Percentiles rank a stretch among this genome's conserved stretches.
phyloP scores from a whole-genome alignment of 2,113 vertebrate genomes.

The Etheostoma cragini region DNA sequence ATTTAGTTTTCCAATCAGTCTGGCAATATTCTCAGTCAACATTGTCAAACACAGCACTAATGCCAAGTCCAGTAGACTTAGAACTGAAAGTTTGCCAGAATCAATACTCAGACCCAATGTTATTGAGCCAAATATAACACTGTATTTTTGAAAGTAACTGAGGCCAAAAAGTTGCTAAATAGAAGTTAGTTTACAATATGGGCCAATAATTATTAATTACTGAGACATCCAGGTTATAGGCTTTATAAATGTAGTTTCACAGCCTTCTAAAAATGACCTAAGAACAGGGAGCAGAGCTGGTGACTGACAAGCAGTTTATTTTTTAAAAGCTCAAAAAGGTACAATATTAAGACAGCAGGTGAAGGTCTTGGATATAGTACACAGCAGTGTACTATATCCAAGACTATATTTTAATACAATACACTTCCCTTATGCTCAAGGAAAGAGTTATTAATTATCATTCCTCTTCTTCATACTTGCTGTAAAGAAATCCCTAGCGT shows the following conservation, averaged over 20 bases:
- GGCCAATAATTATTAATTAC: conserved; percentile 29
- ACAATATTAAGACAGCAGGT: background rate
- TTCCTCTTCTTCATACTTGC: background rate
- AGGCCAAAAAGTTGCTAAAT: conserved; percentile 13
- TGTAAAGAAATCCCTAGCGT: background rate
- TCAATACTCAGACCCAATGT: conserved; percentile 12
- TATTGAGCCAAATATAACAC: background rate
- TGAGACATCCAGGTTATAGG: conserved; percentile 15
- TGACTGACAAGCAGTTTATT: conserved; percentile 1
- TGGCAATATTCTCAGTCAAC: background rate
- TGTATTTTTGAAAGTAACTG: conserved; percentile 2
- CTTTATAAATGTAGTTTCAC: conserved; percentile 25
- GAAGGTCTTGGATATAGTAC: background rate
- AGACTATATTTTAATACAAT: background rate
- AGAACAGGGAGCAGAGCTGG: background rate
- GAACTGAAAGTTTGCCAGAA: background rate
- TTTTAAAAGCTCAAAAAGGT: conserved; percentile 13
- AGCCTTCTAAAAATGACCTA: conserved; percentile 23
- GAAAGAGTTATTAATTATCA: background rate
- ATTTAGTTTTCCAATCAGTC: background rate
- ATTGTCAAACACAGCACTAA: background rate
- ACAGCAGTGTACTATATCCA: no score
- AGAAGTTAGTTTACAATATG: conserved; percentile 6
- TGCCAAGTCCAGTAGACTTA: background rate
- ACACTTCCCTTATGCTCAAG: background rate